Percentiles rank a stretch among this genome's conserved stretches.
phyloP scores from a whole-genome alignment of 2,888 invertebrate genomes.

The Mystacides longicornis region DNA sequence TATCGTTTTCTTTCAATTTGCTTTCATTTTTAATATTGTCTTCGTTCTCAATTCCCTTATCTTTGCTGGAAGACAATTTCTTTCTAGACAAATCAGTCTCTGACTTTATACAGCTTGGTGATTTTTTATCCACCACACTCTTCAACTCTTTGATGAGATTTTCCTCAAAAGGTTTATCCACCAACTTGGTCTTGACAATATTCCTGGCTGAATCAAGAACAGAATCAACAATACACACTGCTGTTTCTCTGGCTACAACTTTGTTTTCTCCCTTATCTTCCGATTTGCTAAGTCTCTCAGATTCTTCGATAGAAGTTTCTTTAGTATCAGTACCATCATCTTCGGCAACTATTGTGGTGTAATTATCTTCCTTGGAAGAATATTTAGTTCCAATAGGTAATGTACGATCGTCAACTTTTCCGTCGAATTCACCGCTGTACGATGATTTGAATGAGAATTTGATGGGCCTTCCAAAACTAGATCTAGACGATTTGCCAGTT shows the following conservation, averaged over 20 bases:
- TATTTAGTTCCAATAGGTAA: conserved; percentile 25
- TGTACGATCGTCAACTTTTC: conserved; percentile 24
- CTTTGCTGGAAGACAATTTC: conserved; percentile 1
- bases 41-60: not conserved
- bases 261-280: conserved; percentile 15
- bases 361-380: conserved; percentile 23
- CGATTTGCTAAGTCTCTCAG: conserved; percentile 6
- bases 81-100: conserved; percentile 9
- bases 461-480: conserved; percentile 25
- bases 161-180: conserved; percentile 22
- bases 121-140: conserved; percentile 8
- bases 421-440: conserved; percentile 24
- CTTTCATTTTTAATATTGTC: not conserved
- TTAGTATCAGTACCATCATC: conserved; percentile 11
- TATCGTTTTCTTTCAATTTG: conserved; percentile 2
- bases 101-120: conserved; percentile 12
- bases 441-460: conserved; percentile 26
- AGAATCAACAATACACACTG: conserved; percentile 24
- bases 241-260: conserved; percentile 22
- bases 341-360: conserved; percentile 22
- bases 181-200: conserved; percentile 23
- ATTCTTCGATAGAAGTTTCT: conserved; percentile 6
- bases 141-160: conserved; percentile 13
- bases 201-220: conserved; percentile 24
- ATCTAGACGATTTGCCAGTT: conserved; percentile 23